phyloP scores from a whole-genome alignment of 2,797 vertebrate species.

The Neosilurus hyrtlii region DNA sequence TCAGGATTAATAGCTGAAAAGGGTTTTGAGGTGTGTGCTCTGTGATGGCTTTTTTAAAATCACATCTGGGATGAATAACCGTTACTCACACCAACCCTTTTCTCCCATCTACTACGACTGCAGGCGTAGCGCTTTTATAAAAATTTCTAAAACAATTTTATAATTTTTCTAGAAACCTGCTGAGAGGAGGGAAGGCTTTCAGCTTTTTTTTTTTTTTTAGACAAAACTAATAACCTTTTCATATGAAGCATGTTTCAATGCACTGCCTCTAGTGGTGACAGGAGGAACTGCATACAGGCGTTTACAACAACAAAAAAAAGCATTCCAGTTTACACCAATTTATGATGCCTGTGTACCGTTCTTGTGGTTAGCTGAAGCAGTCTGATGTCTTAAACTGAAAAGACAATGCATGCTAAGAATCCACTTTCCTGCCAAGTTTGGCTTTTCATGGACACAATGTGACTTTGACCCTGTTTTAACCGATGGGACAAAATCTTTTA shows the following conservation, averaged over 20 bases:
- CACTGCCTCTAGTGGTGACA: constrained; percentile 49
- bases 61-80: constrained; percentile 54
- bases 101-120: constrained; percentile 10
- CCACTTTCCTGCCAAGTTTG: constrained; percentile 23
- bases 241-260: no score
- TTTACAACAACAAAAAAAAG: background rate
- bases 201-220: background rate
- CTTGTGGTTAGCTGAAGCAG: constrained; percentile 52
- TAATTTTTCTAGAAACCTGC: constrained; percentile 16
- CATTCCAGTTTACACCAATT: background rate
- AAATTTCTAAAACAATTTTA: constrained; percentile 17
- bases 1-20: constrained; percentile 53
- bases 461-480: constrained; percentile 16
- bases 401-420: constrained; percentile 26
- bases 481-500: constrained; percentile 21
- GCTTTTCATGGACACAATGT: constrained; percentile 25
- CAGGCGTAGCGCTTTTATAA: constrained; percentile 8
- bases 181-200: background rate
- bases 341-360: constrained; percentile 16
- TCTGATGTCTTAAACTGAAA: constrained; percentile 47
- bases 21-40: constrained; percentile 42
- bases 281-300: constrained; percentile 62
- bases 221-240: background rate
- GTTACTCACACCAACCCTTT: constrained; percentile 4
- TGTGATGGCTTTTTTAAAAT: constrained; percentile 13